Conservation (phyloP, 1,140 invertebrate genomes). For the Pinna nobilis region DNA sequence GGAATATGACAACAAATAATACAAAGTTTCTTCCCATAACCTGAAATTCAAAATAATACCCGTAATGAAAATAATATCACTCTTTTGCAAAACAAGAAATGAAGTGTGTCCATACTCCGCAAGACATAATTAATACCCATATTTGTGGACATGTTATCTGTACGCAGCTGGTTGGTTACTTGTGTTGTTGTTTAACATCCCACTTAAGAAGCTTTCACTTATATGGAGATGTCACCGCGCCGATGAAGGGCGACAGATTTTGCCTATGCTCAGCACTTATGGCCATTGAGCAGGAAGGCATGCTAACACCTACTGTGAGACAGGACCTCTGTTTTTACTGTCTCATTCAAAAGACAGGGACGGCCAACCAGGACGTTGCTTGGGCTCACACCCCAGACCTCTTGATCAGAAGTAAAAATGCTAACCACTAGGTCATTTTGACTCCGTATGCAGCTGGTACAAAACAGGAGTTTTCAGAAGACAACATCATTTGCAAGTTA, state of each 20-base stretch:
- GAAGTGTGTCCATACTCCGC: background rate
- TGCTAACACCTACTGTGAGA: no score
- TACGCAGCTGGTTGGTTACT: no score
- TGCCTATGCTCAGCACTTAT: no score
- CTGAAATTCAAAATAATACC: slow-evolving; percentile 76
- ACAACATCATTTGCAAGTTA: background rate
- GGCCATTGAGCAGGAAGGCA: no score
- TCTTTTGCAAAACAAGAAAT: background rate
- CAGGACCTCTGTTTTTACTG: no score
- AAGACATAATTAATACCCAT: background rate
- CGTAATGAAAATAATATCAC: background rate
- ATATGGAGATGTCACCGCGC: no score
- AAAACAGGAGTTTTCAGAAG: background rate
- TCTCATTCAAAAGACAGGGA: no score
- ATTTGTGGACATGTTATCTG: background rate
- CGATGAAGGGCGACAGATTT: no score
- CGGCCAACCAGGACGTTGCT: background rate
- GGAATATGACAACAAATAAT: slow-evolving; percentile 88
- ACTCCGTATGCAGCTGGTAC: background rate
- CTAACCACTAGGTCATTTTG: background rate
- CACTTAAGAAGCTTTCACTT: no score
- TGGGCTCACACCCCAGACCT: no score
- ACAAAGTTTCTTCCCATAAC: slow-evolving; percentile 86
- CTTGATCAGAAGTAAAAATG: background rate
- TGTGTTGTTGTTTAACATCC: no score